These are phyloP conservation scores for Coreoperca whiteheadi DNA, from an alignment of 2,113 vertebrate species.

Conservation along the genomic window DNA sequence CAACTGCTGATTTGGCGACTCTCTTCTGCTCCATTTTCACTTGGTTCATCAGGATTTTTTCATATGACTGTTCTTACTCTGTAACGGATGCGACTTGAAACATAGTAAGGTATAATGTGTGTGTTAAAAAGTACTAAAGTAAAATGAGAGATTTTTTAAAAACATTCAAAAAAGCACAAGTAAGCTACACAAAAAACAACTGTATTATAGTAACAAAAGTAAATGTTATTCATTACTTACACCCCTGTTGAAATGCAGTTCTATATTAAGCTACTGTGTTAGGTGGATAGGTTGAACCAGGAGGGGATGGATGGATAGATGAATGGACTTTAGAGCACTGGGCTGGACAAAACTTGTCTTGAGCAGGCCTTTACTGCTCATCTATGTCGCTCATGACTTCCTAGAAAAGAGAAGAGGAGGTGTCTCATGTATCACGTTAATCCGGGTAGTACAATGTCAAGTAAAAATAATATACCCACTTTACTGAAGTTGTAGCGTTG, in stretches of 20 bases:
- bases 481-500: slow-evolving; percentile 7
- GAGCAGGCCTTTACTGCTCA: neutral
- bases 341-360: neutral
- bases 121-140: too few species aligned
- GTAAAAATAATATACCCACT: neutral
- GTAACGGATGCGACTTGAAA: too few species aligned
- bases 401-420: neutral
- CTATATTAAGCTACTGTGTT: too few species aligned
- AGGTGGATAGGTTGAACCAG: neutral
- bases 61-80: neutral
- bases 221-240: neutral
- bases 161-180: too few species aligned
- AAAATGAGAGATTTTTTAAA: too few species aligned
- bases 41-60: neutral
- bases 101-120: too few species aligned
- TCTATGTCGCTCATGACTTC: neutral
- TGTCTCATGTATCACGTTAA: neutral
- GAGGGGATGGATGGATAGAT: neutral
- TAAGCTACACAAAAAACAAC: too few species aligned
- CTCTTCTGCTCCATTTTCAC: too few species aligned
- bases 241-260: neutral
- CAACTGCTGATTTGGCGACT: too few species aligned
- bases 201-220: too few species aligned
- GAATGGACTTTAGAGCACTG: neutral
- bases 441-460: too few species aligned